A percentile compares a stretch with the other conserved stretches of the same genome.
Conservation (phyloP, 2,888 invertebrate species). For the Polydrusus cervinus region DNA sequence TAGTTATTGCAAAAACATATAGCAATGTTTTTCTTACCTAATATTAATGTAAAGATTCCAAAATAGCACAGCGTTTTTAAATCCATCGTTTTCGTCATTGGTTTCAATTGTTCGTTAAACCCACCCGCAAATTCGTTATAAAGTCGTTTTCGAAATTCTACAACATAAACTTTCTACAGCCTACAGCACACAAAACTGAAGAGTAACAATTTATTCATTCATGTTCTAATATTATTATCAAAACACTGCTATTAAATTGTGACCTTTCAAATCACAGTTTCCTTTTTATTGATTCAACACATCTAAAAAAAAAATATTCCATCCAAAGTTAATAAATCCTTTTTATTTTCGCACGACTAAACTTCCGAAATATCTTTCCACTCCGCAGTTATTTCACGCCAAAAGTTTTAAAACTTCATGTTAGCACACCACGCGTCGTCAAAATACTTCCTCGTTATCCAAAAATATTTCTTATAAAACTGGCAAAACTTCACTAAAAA, state of each 20-base stretch:
- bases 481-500: constrained; percentile 1
- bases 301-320: not conserved
- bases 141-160: constrained; percentile 22
- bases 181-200: not conserved
- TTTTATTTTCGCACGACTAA: not conserved
- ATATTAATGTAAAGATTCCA: constrained; percentile 4
- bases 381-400: constrained; percentile 3
- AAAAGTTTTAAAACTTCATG: constrained; percentile 5
- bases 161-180: constrained; percentile 20
- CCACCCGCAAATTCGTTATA: not conserved
- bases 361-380: not conserved
- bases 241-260: not conserved
- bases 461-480: not conserved
- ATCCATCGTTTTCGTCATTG: constrained; percentile 2
- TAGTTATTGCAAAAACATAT: no score
- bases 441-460: not conserved
- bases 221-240: not conserved
- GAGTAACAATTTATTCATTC: constrained; percentile 8
- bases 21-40: constrained; percentile 13
- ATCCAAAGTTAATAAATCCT: not conserved
- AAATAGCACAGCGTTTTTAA: constrained; percentile 12
- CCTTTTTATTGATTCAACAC: not conserved
- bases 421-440: not conserved
- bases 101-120: constrained; percentile 9
- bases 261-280: constrained; percentile 3